These are phyloP conservation scores for Apis dorsata DNA, from an alignment of 1,140 invertebrate genomes.

Conservation along the genomic window DNA sequence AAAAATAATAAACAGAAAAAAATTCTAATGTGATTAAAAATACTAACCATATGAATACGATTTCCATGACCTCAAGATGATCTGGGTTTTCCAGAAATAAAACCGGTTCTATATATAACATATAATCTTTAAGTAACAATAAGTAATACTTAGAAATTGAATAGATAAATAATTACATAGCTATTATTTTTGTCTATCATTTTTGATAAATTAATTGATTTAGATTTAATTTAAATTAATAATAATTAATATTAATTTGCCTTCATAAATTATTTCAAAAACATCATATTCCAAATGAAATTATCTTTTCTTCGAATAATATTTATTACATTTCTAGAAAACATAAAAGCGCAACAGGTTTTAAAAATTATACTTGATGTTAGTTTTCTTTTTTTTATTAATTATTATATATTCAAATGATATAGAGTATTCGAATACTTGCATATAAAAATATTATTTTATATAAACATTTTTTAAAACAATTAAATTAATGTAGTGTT, in stretches of 20 bases:
- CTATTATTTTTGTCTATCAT: not conserved
- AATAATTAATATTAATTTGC: not conserved
- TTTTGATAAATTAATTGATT: not conserved
- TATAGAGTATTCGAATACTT: not conserved
- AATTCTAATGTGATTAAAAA: not conserved
- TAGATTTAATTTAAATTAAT: not conserved
- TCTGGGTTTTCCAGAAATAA: conserved; percentile 54
- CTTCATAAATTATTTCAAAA: not conserved
- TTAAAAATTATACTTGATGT: not conserved
- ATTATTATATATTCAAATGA: not conserved
- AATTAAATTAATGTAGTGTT: not conserved
- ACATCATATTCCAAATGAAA: not conserved
- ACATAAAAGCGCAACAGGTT: not conserved
- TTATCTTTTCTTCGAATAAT: not conserved
- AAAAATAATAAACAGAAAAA: not conserved
- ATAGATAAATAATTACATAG: not conserved
- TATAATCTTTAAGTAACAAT: not conserved
- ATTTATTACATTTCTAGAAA: not conserved
- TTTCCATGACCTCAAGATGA: conserved; percentile 28
- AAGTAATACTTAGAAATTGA: not conserved
- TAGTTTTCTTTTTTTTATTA: too few relatives aligned
- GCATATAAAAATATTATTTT: too few relatives aligned
- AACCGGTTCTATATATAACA: conserved; percentile 28
- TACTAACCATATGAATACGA: not conserved
- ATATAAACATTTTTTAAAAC: not conserved